These are phyloP conservation scores for Ctenosaura bakeri DNA, from an alignment of 2,797 vertebrate genomes.

Conservation along the genomic window DNA sequence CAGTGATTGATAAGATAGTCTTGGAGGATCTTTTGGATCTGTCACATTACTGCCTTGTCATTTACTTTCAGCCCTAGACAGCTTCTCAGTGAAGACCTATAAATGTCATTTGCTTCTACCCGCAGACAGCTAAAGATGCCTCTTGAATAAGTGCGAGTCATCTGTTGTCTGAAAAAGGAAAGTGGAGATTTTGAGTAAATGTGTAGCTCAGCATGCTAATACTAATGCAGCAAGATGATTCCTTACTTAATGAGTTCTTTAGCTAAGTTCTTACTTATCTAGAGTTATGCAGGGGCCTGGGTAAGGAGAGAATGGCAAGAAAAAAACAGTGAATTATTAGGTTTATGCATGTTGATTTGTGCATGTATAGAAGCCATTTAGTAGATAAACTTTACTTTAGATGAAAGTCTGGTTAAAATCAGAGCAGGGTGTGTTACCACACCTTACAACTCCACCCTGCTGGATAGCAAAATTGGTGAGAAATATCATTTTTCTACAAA, in stretches of 20 bases:
- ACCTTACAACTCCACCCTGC: too few relatives aligned
- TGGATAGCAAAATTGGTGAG: too few relatives aligned
- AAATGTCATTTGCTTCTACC: constrained; percentile 62
- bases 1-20: constrained; percentile 59
- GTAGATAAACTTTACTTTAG: background rate
- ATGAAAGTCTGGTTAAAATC: background rate
- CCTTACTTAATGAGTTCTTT: constrained; percentile 36
- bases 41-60: constrained; percentile 32
- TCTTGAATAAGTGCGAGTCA: constrained; percentile 61
- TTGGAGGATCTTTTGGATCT: constrained; percentile 51
- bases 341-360: background rate
- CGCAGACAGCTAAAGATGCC: constrained; percentile 56
- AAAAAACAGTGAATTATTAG: background rate
- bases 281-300: background rate
- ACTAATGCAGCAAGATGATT: constrained; percentile 46
- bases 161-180: constrained; percentile 50
- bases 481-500: too few relatives aligned
- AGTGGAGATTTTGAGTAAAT: constrained; percentile 59
- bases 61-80: constrained; percentile 58
- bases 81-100: constrained; percentile 62
- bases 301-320: background rate
- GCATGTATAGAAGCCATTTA: background rate
- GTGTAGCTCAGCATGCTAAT: constrained; percentile 46
- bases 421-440: too few relatives aligned
- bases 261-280: background rate